Percentiles rank a stretch among this genome's conserved stretches.
Conservation (phyloP, 1,140 invertebrate species). For the Bacillus rossius region DNA sequence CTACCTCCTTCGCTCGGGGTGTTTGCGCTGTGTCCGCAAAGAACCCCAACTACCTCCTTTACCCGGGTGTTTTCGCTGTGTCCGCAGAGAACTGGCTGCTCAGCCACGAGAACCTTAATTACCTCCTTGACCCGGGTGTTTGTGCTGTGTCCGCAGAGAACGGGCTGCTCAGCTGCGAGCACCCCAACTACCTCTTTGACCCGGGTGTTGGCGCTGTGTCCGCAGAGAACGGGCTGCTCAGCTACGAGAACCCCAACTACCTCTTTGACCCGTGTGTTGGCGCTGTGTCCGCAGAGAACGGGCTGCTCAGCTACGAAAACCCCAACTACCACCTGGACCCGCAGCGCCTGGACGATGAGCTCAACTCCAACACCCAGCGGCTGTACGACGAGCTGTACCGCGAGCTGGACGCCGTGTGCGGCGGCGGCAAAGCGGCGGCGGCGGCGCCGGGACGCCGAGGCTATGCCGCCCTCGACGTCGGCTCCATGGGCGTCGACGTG, state of each 20-base stretch:
- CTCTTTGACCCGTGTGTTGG: too few species aligned
- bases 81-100: too few species aligned
- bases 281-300: constrained; percentile 61
- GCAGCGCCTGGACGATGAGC: constrained; percentile 65
- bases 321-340: constrained; percentile 80
- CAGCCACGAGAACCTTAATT: too few species aligned
- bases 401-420: constrained; percentile 54
- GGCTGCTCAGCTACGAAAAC: constrained; percentile 79
- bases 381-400: constrained; percentile 55
- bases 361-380: constrained; percentile 63
- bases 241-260: too few species aligned
- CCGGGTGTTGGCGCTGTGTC: not conserved
- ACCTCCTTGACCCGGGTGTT: too few species aligned
- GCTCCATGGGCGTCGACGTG: constrained; percentile 66
- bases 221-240: constrained; percentile 79
- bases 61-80: too few species aligned
- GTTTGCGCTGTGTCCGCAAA: constrained; percentile 73
- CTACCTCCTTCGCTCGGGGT: constrained; percentile 70
- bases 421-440: constrained; percentile 21
- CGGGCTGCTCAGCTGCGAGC: too few species aligned
- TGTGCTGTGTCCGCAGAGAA: too few species aligned
- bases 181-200: too few species aligned
- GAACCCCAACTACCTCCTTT: too few species aligned
- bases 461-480: constrained; percentile 59
- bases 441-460: constrained; percentile 46